Evolutionary conservation across 1,140 invertebrate species (phyloP).

Genomic region (Camponotus pennsylvanicus): DNA sequence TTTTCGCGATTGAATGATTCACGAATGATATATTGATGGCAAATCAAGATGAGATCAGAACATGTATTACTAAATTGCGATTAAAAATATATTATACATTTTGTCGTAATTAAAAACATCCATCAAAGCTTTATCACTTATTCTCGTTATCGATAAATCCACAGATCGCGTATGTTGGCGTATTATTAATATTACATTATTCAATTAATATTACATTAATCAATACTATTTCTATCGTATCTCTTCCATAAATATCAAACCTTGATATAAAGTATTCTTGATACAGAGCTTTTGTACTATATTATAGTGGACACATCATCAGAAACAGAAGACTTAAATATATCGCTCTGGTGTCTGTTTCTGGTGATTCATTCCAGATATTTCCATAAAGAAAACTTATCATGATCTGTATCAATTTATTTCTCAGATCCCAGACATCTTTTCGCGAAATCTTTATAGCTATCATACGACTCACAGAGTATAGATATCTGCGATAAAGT

Average conservation of each 20-base stretch:
- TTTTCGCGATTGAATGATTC: slow-evolving; percentile 18
- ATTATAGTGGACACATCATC: neutral
- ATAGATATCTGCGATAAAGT: neutral
- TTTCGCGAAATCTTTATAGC: slow-evolving; percentile 11
- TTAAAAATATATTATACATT: neutral
- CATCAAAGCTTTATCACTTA: neutral
- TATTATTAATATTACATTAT: neutral
- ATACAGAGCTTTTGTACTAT: too few relatives aligned
- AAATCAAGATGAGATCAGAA: neutral
- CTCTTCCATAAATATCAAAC: neutral
- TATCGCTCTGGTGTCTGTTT: neutral
- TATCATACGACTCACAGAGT: neutral
- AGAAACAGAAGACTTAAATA: neutral
- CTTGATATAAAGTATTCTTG: neutral
- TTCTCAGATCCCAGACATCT: neutral
- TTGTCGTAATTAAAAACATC: neutral
- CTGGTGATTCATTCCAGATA: neutral
- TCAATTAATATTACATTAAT: neutral
- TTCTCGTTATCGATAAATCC: neutral
- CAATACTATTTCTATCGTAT: neutral
- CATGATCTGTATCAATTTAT: neutral
- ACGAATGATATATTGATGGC: neutral
- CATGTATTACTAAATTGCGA: neutral
- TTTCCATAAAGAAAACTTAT: neutral
- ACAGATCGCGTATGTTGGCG: neutral